These are phyloP conservation scores for Malachius bipustulatus DNA, from an alignment of 2,888 invertebrate genomes.

Conservation along the genomic window DNA sequence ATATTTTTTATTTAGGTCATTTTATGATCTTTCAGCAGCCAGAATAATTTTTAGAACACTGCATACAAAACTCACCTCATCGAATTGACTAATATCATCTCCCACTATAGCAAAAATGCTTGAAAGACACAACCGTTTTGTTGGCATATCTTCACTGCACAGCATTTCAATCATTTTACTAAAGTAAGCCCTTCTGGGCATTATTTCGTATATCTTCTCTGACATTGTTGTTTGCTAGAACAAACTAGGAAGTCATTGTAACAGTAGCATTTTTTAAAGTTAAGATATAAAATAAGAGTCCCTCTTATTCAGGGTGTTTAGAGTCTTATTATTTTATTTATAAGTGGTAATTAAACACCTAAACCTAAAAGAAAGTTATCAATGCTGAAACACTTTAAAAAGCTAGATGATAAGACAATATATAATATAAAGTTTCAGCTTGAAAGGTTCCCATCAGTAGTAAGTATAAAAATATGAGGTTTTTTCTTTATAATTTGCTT, in stretches of 20 bases:
- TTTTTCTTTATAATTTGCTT: conserved; percentile 1
- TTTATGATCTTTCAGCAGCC: background rate
- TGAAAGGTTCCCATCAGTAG: background rate
- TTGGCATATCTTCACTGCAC: conserved; percentile 37
- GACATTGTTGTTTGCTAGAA: conserved; percentile 24
- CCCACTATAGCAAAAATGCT: conserved; percentile 49
- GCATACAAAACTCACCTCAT: conserved; percentile 37
- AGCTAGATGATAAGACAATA: background rate
- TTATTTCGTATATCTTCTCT: conserved; percentile 28
- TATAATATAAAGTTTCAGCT: too few relatives aligned
- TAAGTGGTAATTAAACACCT: too few relatives aligned
- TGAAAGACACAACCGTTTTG: conserved; percentile 46
- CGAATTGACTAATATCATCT: conserved; percentile 43
- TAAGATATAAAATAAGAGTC: background rate
- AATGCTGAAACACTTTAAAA: background rate
- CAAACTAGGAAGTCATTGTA: too few relatives aligned
- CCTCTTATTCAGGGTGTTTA: background rate
- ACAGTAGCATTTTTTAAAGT: too few relatives aligned
- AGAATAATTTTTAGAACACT: background rate
- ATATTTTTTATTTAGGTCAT: background rate
- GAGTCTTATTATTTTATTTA: too few relatives aligned
- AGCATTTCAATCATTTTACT: conserved; percentile 27
- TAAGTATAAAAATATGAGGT: background rate
- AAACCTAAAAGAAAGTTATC: too few relatives aligned
- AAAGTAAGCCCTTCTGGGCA: conserved; percentile 29